A percentile compares a stretch with the other conserved stretches of the same genome.
These are phyloP conservation scores for Hesperophylax magnus DNA, from an alignment of 1,140 invertebrate genomes.

Conservation along the genomic window DNA sequence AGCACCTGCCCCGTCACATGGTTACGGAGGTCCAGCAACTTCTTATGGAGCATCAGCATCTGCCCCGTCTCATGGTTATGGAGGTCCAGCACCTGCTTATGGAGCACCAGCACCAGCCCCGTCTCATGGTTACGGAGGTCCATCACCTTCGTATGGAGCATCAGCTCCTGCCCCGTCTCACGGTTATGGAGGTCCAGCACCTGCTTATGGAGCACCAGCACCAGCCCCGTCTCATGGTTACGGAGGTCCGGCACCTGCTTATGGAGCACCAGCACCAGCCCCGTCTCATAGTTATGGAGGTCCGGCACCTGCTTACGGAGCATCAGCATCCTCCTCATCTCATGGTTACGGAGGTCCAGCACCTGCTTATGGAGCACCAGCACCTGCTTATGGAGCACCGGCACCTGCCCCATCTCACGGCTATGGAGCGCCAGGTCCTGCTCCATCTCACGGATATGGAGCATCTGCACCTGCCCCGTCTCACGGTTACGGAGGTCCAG, in stretches of 20 bases:
- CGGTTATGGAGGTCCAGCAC: constrained; percentile 46
- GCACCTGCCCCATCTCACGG: constrained; percentile 49
- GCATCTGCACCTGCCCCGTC: background rate
- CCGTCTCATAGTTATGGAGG: background rate
- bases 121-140: background rate
- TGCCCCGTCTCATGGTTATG: background rate
- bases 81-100: constrained; percentile 4
- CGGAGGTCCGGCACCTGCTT: too few species aligned
- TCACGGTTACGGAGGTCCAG: constrained; percentile 26
- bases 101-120: background rate
- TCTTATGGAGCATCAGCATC: constrained; percentile 46
- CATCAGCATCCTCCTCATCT: background rate
- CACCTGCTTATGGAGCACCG: constrained; percentile 36
- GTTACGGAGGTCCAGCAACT: too few species aligned
- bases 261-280: background rate
- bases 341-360: constrained; percentile 10
- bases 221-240: constrained; percentile 23
- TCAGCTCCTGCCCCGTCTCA: constrained; percentile 47
- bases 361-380: constrained; percentile 4
- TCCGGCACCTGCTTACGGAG: constrained; percentile 8
- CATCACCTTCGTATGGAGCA: constrained; percentile 6
- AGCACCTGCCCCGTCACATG: constrained; percentile 12
- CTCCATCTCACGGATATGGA: too few species aligned
- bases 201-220: background rate
- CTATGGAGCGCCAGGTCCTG: constrained; percentile 42